Base-by-base conservation (phyloP, 2,888 invertebrate species). In the Pseudococcus longispinus region DNA sequence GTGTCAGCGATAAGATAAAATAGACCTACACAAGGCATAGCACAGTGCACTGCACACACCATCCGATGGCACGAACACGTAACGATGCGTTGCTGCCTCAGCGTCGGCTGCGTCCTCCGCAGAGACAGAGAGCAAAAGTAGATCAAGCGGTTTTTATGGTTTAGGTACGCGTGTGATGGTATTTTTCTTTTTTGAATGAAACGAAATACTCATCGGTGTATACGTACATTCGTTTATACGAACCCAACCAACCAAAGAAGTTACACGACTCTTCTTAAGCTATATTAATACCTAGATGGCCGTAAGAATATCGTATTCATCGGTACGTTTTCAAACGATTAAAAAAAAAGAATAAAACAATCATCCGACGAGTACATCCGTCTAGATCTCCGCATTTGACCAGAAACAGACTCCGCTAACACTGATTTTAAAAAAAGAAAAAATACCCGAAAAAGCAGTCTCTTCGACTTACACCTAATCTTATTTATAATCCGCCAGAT, bases 91-190 rank as follows among this genome's bases (percentile, higher is more conserved):
- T 6, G 8, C 5, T 37, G 37, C 37, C 9, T 5, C 37, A 37
- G 37, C 37, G 5, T 8, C 2, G 9, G 60, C 8, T 60, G 60
- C 1, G 23, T 23, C 23, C n/a, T 15, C 44, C 13, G n/a, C 3
- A 51, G 5, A n/a, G 15, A 2, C 1, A 26, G 65, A 65, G 26
- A 55, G 55, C 13, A 70, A 70, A 70, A 70, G 70, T 70, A 70
- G 70, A 70, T 70, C 70, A 70, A 70, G 70, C 70, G 70, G 70
- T 70, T 70, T 32, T 70, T 70, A 70, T 29, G 70, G 70, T 70
- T 29, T 26, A 70, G 70, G 70, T 29, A 70, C 70, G 70, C 70
- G 70, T 70, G 70, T 70, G 70, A 70, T 70, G 70, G 70, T 29
- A 70, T 70, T 70, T 70, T 70, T 23, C n/a, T 55, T 55, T 15